phyloP scores from a whole-genome alignment of 2,888 invertebrate genomes.

The Dolomedes plantarius region DNA sequence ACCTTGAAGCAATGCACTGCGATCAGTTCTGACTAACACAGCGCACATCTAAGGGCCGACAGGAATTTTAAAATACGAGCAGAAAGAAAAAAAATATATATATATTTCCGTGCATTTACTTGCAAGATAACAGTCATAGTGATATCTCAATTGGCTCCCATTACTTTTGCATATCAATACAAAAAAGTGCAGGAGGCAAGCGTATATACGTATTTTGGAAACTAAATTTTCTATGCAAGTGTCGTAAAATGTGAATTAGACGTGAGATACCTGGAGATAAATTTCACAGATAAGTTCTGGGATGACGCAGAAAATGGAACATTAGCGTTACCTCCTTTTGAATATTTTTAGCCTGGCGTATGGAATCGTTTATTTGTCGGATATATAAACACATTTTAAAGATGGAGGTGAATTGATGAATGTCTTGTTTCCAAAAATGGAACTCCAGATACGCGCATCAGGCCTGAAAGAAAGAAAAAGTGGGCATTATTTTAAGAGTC shows the following conservation, averaged over 20 bases:
- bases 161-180: slow-evolving; percentile 34
- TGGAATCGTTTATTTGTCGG: too few species aligned
- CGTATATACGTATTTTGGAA: neutral
- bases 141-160: slow-evolving; percentile 48
- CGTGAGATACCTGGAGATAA: neutral
- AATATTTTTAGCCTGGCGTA: neutral
- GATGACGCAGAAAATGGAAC: too few species aligned
- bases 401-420: too few species aligned
- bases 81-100: slow-evolving; percentile 19
- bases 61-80: slow-evolving; percentile 36
- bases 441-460: too few species aligned
- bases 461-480: too few species aligned
- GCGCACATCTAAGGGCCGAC: slow-evolving; percentile 33
- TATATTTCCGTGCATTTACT: neutral
- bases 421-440: too few species aligned
- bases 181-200: neutral
- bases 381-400: too few species aligned
- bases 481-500: too few species aligned
- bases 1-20: slow-evolving; percentile 29
- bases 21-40: slow-evolving; percentile 33
- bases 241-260: slow-evolving; percentile 36
- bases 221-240: neutral
- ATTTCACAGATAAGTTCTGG: too few species aligned
- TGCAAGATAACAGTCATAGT: slow-evolving; percentile 28
- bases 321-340: too few species aligned